Percentiles rank a stretch among this genome's conserved stretches.
Evolutionary conservation across 2,888 invertebrate genomes (phyloP).

Genomic region (Dynastes hyllus): DNA sequence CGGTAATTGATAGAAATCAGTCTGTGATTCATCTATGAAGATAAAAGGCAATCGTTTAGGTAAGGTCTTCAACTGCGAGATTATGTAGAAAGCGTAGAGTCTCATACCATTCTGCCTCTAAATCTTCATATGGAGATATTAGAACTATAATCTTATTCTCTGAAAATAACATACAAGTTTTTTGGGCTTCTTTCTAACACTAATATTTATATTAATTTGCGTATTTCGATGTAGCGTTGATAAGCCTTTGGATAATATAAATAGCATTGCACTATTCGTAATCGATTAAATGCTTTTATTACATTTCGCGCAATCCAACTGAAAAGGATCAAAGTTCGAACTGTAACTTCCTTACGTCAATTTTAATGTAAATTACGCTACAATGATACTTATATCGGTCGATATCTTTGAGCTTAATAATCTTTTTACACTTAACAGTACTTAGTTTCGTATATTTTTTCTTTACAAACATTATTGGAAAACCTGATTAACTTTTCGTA

Average conservation of each 20-base stretch:
- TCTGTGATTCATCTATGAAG: no score
- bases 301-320: not conserved
- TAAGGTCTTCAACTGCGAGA: no score
- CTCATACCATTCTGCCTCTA: no score
- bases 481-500: no score
- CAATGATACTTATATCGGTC: constrained; percentile 2
- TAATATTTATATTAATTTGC: constrained; percentile 15
- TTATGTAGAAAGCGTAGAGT: no score
- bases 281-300: not conserved
- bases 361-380: constrained; percentile 13
- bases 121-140: no score
- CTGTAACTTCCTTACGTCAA: constrained; percentile 5
- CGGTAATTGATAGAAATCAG: no score
- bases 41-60: no score
- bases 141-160: not conserved
- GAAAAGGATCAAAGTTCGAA: not conserved
- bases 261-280: not conserved
- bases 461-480: not conserved
- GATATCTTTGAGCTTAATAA: constrained; percentile 29
- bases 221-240: constrained; percentile 50
- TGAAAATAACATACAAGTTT: no score
- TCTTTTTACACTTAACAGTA: not conserved
- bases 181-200: not conserved
- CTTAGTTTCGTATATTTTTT: constrained; percentile 27
- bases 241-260: constrained; percentile 35